These are phyloP conservation scores for Stenoptilia bipunctidactyla DNA, from an alignment of 2,888 invertebrate species.

Conservation along the genomic window DNA sequence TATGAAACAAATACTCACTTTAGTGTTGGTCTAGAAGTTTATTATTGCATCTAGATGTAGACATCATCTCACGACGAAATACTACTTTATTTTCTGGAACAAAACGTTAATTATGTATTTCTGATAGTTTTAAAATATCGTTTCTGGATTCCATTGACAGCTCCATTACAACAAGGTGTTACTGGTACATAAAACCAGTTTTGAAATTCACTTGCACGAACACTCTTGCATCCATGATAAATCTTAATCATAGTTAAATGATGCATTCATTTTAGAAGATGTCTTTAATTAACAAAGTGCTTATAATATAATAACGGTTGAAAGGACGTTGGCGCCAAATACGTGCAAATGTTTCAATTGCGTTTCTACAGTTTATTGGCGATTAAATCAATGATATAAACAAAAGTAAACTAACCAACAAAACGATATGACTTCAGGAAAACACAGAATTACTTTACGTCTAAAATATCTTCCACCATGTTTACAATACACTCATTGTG, in stretches of 20 bases:
- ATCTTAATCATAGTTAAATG: too few relatives aligned
- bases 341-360: slow-evolving; percentile 26
- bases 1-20: slow-evolving; percentile 40
- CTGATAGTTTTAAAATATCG: too few relatives aligned
- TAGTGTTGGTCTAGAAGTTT: slow-evolving; percentile 68
- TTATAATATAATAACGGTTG: slow-evolving; percentile 51
- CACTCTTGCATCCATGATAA: neutral
- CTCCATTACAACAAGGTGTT: slow-evolving; percentile 5
- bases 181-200: slow-evolving; percentile 55
- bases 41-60: slow-evolving; percentile 38
- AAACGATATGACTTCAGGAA: too few relatives aligned
- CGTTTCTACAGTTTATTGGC: too few relatives aligned
- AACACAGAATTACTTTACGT: slow-evolving; percentile 23
- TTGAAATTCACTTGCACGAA: slow-evolving; percentile 24
- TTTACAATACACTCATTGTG: slow-evolving; percentile 61
- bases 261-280: too few relatives aligned
- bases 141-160: too few relatives aligned
- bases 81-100: too few relatives aligned
- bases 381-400: too few relatives aligned
- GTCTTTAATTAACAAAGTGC: too few relatives aligned
- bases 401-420: too few relatives aligned
- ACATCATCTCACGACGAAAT: slow-evolving; percentile 32
- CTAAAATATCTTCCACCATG: slow-evolving; percentile 63
- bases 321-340: slow-evolving; percentile 66
- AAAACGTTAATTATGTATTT: too few relatives aligned